Conservation (phyloP, 1,140 invertebrate species). For the Drosophila littoralis region DNA sequence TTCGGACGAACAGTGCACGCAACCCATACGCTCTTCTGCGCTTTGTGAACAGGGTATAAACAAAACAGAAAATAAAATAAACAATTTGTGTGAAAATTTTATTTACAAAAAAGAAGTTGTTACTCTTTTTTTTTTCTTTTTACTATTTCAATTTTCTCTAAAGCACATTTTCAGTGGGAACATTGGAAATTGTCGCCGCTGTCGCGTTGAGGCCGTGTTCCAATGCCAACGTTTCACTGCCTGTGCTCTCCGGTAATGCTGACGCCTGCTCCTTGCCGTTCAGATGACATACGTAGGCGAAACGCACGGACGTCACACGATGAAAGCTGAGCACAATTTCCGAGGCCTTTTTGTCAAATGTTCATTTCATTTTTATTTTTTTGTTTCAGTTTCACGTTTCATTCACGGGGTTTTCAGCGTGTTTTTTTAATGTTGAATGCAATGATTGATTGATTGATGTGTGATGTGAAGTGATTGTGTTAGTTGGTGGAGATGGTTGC, state of each 20-base stretch:
- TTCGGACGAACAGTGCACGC: no score
- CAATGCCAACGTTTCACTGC: conserved; percentile 27
- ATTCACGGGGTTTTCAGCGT: conserved; percentile 20
- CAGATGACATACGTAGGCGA: conserved; percentile 79
- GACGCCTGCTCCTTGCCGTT: conserved; percentile 43
- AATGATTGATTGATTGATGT: conserved; percentile 29
- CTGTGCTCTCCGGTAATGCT: conserved; percentile 20
- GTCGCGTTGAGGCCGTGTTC: neutral
- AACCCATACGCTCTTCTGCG: no score
- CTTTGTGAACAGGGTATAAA: neutral
- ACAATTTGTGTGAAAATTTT: conserved; percentile 16
- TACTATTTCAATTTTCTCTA: conserved; percentile 26
- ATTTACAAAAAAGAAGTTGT: conserved; percentile 41
- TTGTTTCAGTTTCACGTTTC: conserved; percentile 45
- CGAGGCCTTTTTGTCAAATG: conserved; percentile 66
- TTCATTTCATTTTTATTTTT: conserved; percentile 12
- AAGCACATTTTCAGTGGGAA: conserved; percentile 30
- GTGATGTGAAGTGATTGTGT: conserved; percentile 21
- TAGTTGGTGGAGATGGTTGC: conserved; percentile 40
- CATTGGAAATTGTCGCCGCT: conserved; percentile 16
- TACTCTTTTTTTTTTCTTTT: conserved; percentile 28
- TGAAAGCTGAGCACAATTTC: conserved; percentile 85
- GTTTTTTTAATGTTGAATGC: conserved; percentile 22
- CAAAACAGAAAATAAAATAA: neutral
- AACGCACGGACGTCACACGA: conserved; percentile 85